These are phyloP conservation scores for Volucella inanis DNA, from an alignment of 2,888 invertebrate species.

Conservation along the genomic window DNA sequence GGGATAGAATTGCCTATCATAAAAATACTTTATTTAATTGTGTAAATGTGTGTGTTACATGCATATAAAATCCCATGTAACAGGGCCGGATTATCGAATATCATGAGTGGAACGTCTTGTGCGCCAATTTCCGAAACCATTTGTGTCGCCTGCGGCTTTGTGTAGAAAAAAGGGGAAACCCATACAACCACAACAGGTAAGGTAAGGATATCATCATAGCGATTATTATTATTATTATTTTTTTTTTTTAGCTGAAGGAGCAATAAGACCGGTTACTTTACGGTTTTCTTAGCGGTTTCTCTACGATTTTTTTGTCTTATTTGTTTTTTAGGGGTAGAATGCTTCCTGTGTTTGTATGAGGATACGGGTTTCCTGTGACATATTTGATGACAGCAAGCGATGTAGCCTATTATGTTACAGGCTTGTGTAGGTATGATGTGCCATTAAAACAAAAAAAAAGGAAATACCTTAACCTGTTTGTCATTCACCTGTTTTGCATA, in stretches of 20 bases:
- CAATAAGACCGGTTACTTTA: constrained; percentile 42
- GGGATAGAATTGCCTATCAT: background rate
- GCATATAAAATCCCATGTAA: background rate
- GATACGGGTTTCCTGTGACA: too few relatives aligned
- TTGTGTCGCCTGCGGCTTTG: background rate
- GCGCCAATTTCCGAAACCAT: constrained; percentile 20
- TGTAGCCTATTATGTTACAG: too few relatives aligned
- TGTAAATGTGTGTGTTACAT: background rate
- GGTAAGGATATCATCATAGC: constrained; percentile 7
- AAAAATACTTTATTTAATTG: background rate
- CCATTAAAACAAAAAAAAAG: too few relatives aligned
- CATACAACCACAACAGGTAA: background rate
- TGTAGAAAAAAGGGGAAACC: background rate
- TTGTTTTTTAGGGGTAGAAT: too few relatives aligned
- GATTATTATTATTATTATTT: too few relatives aligned
- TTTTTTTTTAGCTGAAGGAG: constrained; percentile 21
- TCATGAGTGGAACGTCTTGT: constrained; percentile 31
- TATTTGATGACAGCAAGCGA: too few relatives aligned
- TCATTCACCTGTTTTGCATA: too few relatives aligned
- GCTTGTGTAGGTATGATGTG: too few relatives aligned
- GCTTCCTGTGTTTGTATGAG: background rate
- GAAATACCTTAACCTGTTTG: too few relatives aligned
- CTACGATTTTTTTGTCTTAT: constrained; percentile 2
- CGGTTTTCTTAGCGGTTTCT: constrained; percentile 40
- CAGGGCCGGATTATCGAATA: constrained; percentile 1